These are phyloP conservation scores for Galago senegalensis DNA, from an alignment of 2,797 vertebrate genomes.

Conservation along the genomic window DNA sequence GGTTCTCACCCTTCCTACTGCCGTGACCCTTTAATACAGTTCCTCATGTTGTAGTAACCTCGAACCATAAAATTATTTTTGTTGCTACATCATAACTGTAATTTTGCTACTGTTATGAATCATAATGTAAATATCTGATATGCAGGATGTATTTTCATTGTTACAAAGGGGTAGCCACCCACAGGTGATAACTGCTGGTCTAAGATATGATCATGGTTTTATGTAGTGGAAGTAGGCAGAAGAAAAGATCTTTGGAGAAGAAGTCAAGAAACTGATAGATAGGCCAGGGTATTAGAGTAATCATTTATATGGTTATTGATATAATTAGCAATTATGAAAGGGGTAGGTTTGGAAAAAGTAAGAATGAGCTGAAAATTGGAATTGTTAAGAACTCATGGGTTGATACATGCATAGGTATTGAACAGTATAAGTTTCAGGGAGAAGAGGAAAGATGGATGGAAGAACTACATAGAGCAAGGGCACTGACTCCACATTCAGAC, in stretches of 20 bases:
- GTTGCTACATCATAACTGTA: no score
- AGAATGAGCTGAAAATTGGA: neutral
- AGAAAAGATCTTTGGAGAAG: constrained; percentile 6
- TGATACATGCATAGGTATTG: neutral
- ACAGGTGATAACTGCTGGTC: no score
- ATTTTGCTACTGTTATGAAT: no score
- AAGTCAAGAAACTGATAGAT: neutral
- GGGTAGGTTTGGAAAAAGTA: neutral
- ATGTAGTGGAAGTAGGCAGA: neutral
- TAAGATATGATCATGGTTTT: neutral
- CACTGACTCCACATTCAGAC: neutral
- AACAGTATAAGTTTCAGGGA: neutral
- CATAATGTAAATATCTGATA: no score
- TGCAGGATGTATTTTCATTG: no score
- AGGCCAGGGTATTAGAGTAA: neutral
- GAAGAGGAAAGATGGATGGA: neutral
- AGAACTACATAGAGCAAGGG: neutral
- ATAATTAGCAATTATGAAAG: constrained; percentile 10
- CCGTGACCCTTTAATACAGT: no score
- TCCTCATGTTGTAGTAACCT: no score
- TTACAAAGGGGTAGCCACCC: no score
- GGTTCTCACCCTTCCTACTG: no score
- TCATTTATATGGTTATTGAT: neutral
- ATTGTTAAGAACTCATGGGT: neutral
- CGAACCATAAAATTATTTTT: no score